Base-by-base conservation (phyloP, 2,113 vertebrate genomes). In the Helogale parvula region DNA sequence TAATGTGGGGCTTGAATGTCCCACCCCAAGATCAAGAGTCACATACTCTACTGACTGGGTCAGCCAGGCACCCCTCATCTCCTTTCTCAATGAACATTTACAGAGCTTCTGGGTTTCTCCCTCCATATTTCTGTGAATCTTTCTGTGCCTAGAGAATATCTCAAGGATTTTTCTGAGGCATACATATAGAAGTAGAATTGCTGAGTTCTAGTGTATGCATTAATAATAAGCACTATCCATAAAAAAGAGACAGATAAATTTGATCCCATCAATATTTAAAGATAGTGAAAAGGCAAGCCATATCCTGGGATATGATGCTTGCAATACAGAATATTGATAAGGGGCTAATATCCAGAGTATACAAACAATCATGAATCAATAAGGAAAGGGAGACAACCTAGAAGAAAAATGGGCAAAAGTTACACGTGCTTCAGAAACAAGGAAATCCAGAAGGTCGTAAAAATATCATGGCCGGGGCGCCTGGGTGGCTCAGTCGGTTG, bases 251-350 rank as follows among this genome's bases (percentile, higher is more conserved):
- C 27, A 21, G 38, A 38, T 74, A 76, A 68, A 68, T 88, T 87
- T 72, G 69, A 68, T 35, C 47, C 68, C 16, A 88, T 74, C 5
- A 94, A 90, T 92, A 41, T 90, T 66, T 29, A 90, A 96, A 89
- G 45, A 38, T 16, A 50, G 23, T 63, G 7, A 41, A 95, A 96
- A 88, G n/a, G 65, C 54, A 90, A 72, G n/a, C 7, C 33, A 54
- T 8, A n/a, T 6, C 69, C 11, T 88, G 38, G n/a, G 25, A 35
- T 65, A 81, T 83, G 27, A 72, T 87, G 85, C 89, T 94, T 88
- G 12, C 1, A 45, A n/a, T 60, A 82, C 7, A 65, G 52, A 31
- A 63, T 25, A 38, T 1, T 72, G 80, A 19, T 29, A 68, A 76
- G 86, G 29, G 17, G 19, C 29, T 5, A 52, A 38, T 88, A 91